Base-by-base conservation (phyloP, 2,113 vertebrate genomes). In the Trogon melanurus region DNA sequence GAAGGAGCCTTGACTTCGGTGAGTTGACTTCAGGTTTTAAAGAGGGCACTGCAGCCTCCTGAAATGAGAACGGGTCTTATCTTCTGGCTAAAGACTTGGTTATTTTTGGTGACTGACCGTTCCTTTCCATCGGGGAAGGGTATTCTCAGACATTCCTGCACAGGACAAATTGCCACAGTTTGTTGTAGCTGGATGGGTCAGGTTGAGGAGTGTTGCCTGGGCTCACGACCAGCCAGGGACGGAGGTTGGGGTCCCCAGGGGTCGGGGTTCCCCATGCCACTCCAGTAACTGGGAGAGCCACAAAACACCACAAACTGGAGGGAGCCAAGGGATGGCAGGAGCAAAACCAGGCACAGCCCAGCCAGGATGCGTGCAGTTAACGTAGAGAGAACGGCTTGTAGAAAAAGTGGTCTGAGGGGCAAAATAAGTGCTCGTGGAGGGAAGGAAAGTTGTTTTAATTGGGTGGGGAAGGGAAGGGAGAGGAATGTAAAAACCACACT, bases 241-340 rank as follows among this genome's bases (percentile, higher is more conserved):
- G 36, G 36, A 36, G 36, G 36, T 36, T 51, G 34, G 48, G 51
- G 6, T 79, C 5, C 30, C 16, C n/a, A 21, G n/a, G 11, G 11
- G 15, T 16, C 51, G 62, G 62, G 8, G 22, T 41, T 18, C 66
- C 23, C 21, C 2, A 0, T 2, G 10, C 21, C 2, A 1, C 36
- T 79, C 20, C 3, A 2, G 13, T 29, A 29, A 44, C 38, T 32
- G 48, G 57, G 15, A 72, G 22, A 53, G 30, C 32, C 1, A 2
- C 22, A 18, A 64, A 4, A 1, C 1, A 2, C 29, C 10, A 4
- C 64, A 34, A 56, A 38, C 10, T 8, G 1, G 53, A 73, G 47
- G 58, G 73, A 76, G 25, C 62, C 61, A 13, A 56, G 4, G 23
- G 32, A 27, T 45, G 17, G 11, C 8, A 1, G 32, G 38, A 38